Evolutionary conservation across 2,113 vertebrate genomes (phyloP).

Genomic region (Petromus typicus): DNA sequence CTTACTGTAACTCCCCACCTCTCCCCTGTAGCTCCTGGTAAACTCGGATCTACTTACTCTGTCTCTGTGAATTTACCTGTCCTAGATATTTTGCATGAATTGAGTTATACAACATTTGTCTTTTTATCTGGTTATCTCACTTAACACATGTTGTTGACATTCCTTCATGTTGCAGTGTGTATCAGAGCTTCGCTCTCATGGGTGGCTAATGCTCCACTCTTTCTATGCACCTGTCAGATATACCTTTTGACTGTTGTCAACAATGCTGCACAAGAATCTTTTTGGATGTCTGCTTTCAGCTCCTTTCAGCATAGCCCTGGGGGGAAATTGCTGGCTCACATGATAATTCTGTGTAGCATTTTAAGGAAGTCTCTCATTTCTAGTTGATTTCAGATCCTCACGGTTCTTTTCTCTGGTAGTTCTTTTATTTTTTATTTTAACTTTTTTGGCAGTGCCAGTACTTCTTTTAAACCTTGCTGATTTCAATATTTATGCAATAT

Average conservation of each 20-base stretch:
- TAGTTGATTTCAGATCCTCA: not conserved
- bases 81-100: not conserved
- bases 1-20: not conserved
- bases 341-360: not conserved
- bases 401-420: not conserved
- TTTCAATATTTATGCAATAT: not conserved
- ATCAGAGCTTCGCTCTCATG: not conserved
- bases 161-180: not conserved
- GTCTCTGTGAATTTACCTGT: not conserved
- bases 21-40: not conserved
- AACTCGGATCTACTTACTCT: not conserved
- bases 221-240: not conserved
- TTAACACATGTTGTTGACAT: not conserved
- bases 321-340: not conserved
- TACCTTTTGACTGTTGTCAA: not conserved
- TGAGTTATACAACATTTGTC: not conserved
- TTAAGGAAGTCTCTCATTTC: not conserved
- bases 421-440: too few relatives aligned
- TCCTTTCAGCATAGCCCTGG: not conserved
- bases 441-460: too few relatives aligned
- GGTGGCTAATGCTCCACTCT: not conserved
- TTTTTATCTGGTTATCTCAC: not conserved
- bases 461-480: not conserved
- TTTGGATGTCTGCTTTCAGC: not conserved
- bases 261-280: not conserved